Percentiles rank a stretch among this genome's conserved stretches.
Evolutionary conservation across 2,113 vertebrate species (phyloP).

Genomic region (Solea solea): DNA sequence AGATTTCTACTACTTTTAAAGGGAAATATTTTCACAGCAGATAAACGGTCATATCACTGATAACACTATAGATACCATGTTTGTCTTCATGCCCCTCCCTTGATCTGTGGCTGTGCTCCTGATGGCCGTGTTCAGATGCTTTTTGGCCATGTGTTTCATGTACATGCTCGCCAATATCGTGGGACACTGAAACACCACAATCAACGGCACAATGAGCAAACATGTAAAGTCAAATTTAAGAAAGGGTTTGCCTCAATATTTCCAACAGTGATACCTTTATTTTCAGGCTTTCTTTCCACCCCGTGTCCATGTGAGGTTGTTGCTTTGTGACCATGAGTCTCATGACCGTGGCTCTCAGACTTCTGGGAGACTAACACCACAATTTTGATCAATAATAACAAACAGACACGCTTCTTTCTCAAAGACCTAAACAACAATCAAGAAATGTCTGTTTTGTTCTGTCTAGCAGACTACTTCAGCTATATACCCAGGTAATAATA

Average conservation of each 20-base stretch:
- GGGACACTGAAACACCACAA: no score
- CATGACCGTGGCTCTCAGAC: slow-evolving; percentile 14
- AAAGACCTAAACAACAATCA: no score
- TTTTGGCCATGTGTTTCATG: not conserved
- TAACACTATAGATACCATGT: not conserved
- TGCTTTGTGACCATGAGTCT: slow-evolving; percentile 3
- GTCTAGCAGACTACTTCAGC: no score
- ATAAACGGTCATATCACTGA: not conserved
- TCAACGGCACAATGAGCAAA: no score
- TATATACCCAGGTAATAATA: no score
- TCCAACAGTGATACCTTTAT: not conserved
- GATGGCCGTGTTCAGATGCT: not conserved
- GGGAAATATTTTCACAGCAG: not conserved
- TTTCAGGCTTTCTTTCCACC: not conserved
- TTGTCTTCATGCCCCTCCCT: not conserved
- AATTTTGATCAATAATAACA: slow-evolving; percentile 7
- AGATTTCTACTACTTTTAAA: not conserved
- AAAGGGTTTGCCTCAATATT: not conserved
- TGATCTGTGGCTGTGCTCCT: not conserved
- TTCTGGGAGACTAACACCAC: slow-evolving; percentile 9
- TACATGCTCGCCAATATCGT: not conserved
- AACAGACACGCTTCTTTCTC: no score
- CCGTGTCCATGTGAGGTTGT: not conserved
- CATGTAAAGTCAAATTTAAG: no score
- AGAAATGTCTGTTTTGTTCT: no score